Percentiles rank a stretch among this genome's conserved stretches.
These are phyloP conservation scores for Spodoptera exigua DNA, from an alignment of 2,888 invertebrate species.

Conservation along the genomic window DNA sequence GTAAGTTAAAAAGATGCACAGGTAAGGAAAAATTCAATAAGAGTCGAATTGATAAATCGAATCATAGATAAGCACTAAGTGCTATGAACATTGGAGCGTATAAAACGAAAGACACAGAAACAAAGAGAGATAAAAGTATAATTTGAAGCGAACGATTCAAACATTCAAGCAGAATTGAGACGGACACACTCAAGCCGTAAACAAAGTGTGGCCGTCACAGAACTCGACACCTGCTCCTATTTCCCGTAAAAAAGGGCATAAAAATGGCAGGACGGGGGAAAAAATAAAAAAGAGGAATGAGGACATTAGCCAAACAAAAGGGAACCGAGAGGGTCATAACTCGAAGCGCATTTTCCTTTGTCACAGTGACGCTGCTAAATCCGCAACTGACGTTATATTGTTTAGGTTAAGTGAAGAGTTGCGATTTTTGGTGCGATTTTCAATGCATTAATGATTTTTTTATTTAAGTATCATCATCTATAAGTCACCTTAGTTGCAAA, in stretches of 20 bases:
- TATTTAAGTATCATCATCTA: no score
- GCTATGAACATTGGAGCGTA: conserved; percentile 11
- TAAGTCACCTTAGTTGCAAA: no score
- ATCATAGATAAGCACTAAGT: conserved; percentile 28
- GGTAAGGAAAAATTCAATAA: conserved; percentile 11
- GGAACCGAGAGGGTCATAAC: conserved; percentile 83
- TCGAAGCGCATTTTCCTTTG: conserved; percentile 82
- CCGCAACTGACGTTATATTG: conserved; percentile 77
- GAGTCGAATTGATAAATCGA: conserved; percentile 23
- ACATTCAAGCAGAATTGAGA: conserved; percentile 66
- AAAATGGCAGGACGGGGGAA: conserved; percentile 66
- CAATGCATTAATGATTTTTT: neutral
- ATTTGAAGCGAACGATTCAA: conserved; percentile 52
- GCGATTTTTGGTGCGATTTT: conserved; percentile 41
- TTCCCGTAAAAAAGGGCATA: conserved; percentile 66
- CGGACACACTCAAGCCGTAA: conserved; percentile 65
- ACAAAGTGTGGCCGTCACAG: conserved; percentile 72
- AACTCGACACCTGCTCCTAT: conserved; percentile 74
- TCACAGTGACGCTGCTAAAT: conserved; percentile 82
- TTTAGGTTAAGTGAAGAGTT: conserved; percentile 65
- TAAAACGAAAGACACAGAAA: conserved; percentile 24
- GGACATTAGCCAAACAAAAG: conserved; percentile 84
- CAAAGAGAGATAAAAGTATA: conserved; percentile 16
- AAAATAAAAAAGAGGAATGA: conserved; percentile 67
- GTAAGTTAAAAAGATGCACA: neutral